phyloP scores from a whole-genome alignment of 2,113 vertebrate species.

The Oncorhynchus masou region DNA sequence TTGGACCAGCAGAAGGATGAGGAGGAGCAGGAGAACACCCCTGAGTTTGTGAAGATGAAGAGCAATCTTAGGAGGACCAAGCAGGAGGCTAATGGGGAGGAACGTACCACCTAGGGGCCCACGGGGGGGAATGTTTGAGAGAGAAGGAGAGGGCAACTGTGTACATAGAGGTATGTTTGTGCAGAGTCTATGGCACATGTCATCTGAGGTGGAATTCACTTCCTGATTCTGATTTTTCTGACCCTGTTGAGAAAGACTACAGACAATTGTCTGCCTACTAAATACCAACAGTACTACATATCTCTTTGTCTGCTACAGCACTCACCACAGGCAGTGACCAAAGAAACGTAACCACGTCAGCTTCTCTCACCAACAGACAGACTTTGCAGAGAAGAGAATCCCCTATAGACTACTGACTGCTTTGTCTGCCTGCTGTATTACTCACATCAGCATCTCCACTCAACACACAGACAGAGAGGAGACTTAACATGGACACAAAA shows the following conservation, averaged over 20 bases:
- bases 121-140: no score
- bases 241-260: conserved; percentile 67
- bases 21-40: conserved; percentile 95
- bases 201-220: conserved; percentile 47
- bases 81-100: conserved; percentile 82
- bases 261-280: conserved; percentile 47
- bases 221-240: conserved; percentile 45
- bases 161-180: conserved; percentile 40
- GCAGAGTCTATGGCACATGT: conserved; percentile 46
- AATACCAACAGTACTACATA: background rate
- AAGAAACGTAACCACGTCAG: conserved; percentile 29
- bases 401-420: no score
- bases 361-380: no score
- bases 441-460: conserved; percentile 42
- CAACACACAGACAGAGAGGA: conserved; percentile 25
- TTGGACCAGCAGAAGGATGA: conserved; percentile 90
- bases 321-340: background rate
- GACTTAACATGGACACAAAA: conserved; percentile 2
- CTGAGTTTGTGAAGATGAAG: conserved; percentile 98
- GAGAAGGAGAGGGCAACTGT: conserved; percentile 36
- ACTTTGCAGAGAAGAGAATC: no score
- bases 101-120: conserved; percentile 68
- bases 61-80: conserved; percentile 94
- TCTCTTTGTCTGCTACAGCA: no score
- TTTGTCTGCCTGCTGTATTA: conserved; percentile 22